phyloP scores from a whole-genome alignment of 2,113 vertebrate species.

The Vombatus ursinus region DNA sequence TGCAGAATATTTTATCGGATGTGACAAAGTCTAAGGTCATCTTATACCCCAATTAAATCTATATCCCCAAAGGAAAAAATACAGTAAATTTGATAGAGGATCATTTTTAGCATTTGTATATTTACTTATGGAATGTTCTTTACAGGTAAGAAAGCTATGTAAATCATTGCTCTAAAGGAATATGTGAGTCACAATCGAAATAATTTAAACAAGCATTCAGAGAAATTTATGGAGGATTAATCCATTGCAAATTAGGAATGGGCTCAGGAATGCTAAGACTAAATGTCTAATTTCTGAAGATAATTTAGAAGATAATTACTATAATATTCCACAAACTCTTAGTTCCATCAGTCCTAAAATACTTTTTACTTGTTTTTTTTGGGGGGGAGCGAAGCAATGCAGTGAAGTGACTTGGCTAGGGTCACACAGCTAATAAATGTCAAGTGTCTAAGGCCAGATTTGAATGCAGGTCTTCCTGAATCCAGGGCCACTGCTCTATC shows the following conservation, averaged over 20 bases:
- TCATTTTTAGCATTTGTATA: not conserved
- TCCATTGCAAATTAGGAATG: not conserved
- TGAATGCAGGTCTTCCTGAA: no score
- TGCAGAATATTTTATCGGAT: not conserved
- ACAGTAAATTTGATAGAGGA: not conserved
- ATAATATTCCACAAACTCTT: conserved; percentile 3
- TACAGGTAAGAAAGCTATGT: not conserved
- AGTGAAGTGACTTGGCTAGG: no score
- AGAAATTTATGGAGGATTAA: not conserved
- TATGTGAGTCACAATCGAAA: not conserved
- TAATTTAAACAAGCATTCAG: not conserved
- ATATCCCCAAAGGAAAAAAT: not conserved
- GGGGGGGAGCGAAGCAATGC: no score
- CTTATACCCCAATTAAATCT: not conserved
- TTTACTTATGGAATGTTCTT: not conserved
- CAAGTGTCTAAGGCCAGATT: no score
- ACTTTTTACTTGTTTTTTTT: not conserved
- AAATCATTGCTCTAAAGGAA: not conserved
- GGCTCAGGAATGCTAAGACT: not conserved
- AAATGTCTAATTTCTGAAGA: not conserved
- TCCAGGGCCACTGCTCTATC: no score
- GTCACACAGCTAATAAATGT: no score
- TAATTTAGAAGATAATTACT: not conserved
- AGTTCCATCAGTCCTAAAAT: not conserved
- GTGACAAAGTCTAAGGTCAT: not conserved